phyloP scores from a whole-genome alignment of 1,140 invertebrate species.

The Coptotermes formosanus region DNA sequence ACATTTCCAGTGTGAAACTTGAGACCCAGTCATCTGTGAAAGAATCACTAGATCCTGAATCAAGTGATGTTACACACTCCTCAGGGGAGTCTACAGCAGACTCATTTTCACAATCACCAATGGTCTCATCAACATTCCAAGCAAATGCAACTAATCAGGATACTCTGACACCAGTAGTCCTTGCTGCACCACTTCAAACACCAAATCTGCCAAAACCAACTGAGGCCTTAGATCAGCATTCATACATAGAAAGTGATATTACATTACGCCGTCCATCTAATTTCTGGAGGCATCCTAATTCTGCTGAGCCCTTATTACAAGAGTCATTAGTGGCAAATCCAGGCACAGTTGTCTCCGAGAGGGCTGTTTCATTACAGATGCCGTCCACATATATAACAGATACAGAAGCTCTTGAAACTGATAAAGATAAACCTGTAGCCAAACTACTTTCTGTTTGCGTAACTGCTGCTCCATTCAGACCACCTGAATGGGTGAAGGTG shows the following conservation, averaged over 20 bases:
- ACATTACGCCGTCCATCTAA: neutral
- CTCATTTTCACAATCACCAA: neutral
- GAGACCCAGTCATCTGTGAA: neutral
- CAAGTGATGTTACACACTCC: neutral
- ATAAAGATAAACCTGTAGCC: neutral
- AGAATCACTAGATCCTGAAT: neutral
- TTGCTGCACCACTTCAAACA: neutral
- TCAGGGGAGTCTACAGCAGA: neutral
- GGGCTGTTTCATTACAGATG: neutral
- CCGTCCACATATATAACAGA: neutral
- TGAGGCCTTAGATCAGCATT: neutral
- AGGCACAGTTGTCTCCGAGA: neutral
- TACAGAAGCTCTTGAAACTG: neutral
- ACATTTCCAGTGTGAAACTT: neutral
- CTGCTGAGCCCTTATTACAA: neutral
- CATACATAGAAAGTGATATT: neutral
- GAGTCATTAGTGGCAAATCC: neutral
- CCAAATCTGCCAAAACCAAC: neutral
- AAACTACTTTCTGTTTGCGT: fast-evolving
- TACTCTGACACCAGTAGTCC: neutral
- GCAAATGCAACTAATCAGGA: neutral
- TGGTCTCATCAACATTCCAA: neutral
- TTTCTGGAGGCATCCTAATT: neutral
- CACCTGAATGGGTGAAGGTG: neutral
- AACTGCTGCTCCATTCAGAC: neutral